Evolutionary conservation across 1,140 invertebrate genomes (phyloP).

Genomic region (Zaprionus nigranus): DNA sequence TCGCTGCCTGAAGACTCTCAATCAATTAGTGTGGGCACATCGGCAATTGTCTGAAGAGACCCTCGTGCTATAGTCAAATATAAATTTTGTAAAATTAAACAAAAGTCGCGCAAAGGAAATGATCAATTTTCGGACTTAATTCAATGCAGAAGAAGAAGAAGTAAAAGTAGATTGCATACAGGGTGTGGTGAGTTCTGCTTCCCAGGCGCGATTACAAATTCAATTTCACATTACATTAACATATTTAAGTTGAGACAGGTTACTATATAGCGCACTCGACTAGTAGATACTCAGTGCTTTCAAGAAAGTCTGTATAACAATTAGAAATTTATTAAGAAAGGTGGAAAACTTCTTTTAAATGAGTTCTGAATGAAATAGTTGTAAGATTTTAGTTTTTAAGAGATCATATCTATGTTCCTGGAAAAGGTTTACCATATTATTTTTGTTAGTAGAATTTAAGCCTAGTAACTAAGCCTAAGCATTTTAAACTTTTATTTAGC

Average conservation of each 20-base stretch:
- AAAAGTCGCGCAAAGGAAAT: slow-evolving; percentile 61
- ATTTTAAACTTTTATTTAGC: too few relatives aligned
- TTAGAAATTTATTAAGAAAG: too few relatives aligned
- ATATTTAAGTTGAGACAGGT: slow-evolving; percentile 25
- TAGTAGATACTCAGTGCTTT: background rate
- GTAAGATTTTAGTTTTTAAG: too few relatives aligned
- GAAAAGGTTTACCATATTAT: too few relatives aligned
- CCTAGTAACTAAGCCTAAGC: too few relatives aligned
- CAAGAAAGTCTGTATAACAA: too few relatives aligned
- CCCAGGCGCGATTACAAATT: slow-evolving; percentile 20
- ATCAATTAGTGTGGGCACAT: slow-evolving; percentile 64
- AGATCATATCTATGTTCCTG: too few relatives aligned
- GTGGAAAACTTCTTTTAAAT: too few relatives aligned
- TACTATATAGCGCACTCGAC: slow-evolving; percentile 18
- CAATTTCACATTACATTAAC: slow-evolving; percentile 56
- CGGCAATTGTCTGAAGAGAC: slow-evolving; percentile 70
- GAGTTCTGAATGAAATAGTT: too few relatives aligned
- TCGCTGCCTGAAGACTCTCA: slow-evolving; percentile 61
- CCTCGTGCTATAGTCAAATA: slow-evolving; percentile 41
- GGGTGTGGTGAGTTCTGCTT: slow-evolving; percentile 20
- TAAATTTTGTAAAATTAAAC: slow-evolving; percentile 33
- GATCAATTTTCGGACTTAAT: slow-evolving; percentile 61
- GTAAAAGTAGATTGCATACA: background rate
- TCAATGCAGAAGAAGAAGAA: background rate
- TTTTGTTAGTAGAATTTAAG: too few relatives aligned